Conservation (phyloP, 2,888 invertebrate genomes). For the Dione juno region DNA sequence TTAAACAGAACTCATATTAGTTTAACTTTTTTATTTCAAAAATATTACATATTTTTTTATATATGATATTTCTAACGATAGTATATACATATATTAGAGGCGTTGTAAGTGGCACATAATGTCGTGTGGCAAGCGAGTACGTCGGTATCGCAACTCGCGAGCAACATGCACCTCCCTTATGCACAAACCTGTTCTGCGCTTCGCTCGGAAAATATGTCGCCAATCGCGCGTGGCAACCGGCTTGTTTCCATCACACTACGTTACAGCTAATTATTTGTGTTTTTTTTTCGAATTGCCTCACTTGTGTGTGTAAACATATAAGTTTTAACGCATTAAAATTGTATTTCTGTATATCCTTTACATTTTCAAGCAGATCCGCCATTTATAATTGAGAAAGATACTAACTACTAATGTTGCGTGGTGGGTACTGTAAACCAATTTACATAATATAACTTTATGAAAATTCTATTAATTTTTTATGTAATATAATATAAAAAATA, state of each 20-base stretch:
- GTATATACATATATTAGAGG: conserved; percentile 44
- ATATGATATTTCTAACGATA: conserved; percentile 10
- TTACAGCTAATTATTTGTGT: conserved; percentile 64
- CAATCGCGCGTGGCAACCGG: conserved; percentile 70
- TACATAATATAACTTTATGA: neutral
- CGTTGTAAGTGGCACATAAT: conserved; percentile 66
- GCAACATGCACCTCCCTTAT: conserved; percentile 62
- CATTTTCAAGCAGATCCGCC: neutral
- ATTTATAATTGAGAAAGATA: neutral
- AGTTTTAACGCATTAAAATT: conserved; percentile 19
- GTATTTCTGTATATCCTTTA: conserved; percentile 1
- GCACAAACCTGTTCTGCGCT: conserved; percentile 74
- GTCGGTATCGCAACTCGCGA: conserved; percentile 57
- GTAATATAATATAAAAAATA: too few species aligned
- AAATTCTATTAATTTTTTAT: too few species aligned
- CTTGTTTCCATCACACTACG: conserved; percentile 65
- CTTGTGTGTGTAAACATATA: conserved; percentile 32
- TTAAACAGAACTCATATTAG: too few species aligned
- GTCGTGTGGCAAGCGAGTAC: conserved; percentile 66
- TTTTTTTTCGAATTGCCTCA: conserved; percentile 53
- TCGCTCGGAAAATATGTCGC: conserved; percentile 76
- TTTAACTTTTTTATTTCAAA: neutral
- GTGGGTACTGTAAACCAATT: neutral
- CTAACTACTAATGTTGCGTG: neutral
- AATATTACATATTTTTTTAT: neutral